These are phyloP conservation scores for Caloenas nicobarica DNA, from an alignment of 2,113 vertebrate species.

Conservation along the genomic window DNA sequence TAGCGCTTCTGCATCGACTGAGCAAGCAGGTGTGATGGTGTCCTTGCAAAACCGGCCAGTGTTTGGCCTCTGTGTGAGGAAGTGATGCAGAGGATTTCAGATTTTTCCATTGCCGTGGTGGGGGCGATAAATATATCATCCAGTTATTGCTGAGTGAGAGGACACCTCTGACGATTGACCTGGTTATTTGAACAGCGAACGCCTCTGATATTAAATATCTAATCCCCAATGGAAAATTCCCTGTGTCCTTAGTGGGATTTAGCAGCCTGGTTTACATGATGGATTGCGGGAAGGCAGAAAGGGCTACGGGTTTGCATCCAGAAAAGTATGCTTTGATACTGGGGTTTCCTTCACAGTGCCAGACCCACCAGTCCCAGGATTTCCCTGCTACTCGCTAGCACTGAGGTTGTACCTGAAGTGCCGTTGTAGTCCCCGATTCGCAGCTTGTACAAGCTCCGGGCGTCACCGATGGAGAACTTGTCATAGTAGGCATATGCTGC, in stretches of 20 bases:
- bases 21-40: not conserved
- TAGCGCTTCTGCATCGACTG: not conserved
- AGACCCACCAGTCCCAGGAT: not conserved
- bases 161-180: not conserved
- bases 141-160: not conserved
- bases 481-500: constrained; percentile 88
- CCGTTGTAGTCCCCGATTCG: constrained; percentile 92
- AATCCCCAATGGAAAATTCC: constrained; percentile 40
- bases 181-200: not conserved
- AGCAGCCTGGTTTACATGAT: not conserved
- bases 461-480: constrained; percentile 89
- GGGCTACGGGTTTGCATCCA: not conserved
- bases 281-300: not conserved
- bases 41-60: not conserved
- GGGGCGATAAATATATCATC: not conserved
- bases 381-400: not conserved
- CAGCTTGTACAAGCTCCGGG: constrained; percentile 91
- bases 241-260: not conserved
- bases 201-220: not conserved
- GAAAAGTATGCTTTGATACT: not conserved
- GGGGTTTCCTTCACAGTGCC: not conserved
- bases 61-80: not conserved
- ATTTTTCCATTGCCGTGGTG: constrained; percentile 41
- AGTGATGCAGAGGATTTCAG: not conserved
- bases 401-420: constrained; percentile 83